Conservation (phyloP, 1,140 invertebrate genomes). For the Trachymyrmex septentrionalis region DNA sequence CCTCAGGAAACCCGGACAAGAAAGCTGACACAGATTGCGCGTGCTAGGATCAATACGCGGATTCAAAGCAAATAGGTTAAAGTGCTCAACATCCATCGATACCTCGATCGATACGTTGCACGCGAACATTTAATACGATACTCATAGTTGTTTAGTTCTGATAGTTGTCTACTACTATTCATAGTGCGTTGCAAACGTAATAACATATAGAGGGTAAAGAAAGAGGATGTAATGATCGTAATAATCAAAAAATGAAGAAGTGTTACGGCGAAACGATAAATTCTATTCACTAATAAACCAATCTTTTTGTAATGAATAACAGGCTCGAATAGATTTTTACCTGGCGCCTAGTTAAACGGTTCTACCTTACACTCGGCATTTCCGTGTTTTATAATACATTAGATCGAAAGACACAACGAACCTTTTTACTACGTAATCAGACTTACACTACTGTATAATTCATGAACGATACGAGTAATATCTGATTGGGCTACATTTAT, state of each 20-base stretch:
- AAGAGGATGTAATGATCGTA: not conserved
- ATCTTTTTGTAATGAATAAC: not conserved
- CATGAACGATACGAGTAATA: not conserved
- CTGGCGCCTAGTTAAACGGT: not conserved
- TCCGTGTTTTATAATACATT: not conserved
- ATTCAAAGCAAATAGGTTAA: conserved; percentile 65
- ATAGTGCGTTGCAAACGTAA: no score
- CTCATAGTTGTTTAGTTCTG: conserved; percentile 26
- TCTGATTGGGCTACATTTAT: conserved; percentile 11
- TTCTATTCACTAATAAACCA: not conserved
- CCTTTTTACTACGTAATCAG: not conserved
- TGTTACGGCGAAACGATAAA: not conserved
- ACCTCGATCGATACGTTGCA: conserved; percentile 43
- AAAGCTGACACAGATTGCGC: conserved; percentile 59
- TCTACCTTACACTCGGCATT: not conserved
- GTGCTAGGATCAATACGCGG: conserved; percentile 48
- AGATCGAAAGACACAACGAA: not conserved
- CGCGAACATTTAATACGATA: conserved; percentile 18
- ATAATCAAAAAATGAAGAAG: not conserved
- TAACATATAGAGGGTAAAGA: not conserved
- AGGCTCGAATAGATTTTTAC: not conserved
- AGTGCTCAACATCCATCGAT: conserved; percentile 58
- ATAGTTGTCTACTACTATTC: not conserved
- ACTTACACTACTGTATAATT: conserved; percentile 42
- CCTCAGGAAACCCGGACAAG: conserved; percentile 32